Percentiles rank a stretch among this genome's conserved stretches.
Conservation (phyloP, 2,888 invertebrate genomes). For the Cabera pusaria region DNA sequence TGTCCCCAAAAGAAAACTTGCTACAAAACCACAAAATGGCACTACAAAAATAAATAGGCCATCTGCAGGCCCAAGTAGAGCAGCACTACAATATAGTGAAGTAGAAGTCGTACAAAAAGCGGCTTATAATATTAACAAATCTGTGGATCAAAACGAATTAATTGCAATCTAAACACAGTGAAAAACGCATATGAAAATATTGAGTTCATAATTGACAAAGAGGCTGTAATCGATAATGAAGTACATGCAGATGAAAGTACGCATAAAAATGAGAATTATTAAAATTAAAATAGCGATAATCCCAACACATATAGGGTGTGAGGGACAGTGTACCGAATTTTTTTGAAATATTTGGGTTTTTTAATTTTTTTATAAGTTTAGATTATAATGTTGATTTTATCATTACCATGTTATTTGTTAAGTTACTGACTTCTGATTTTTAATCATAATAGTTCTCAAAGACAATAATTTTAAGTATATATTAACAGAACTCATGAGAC, state of each 20-base stretch:
- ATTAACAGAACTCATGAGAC: conserved; percentile 3
- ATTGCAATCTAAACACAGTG: not conserved
- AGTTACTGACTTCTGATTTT: not conserved
- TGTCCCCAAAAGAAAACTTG: too few relatives aligned
- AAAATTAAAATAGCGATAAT: not conserved
- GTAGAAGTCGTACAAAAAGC: conserved; percentile 1
- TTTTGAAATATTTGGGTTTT: not conserved
- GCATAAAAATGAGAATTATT: not conserved
- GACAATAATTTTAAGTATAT: conserved; percentile 1
- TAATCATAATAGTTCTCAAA: not conserved
- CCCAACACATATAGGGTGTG: too few relatives aligned
- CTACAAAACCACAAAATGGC: conserved; percentile 1
- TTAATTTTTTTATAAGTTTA: conserved; percentile 2
- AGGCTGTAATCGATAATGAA: conserved; percentile 6
- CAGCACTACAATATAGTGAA: conserved; percentile 1
- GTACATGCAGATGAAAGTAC: conserved; percentile 3
- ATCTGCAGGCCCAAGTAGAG: not conserved
- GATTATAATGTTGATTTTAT: not conserved
- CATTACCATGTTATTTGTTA: not conserved
- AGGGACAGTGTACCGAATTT: too few relatives aligned
- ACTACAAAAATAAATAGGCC: conserved; percentile 2
- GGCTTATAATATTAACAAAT: conserved; percentile 1
- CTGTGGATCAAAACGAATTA: not conserved
- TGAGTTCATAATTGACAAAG: conserved; percentile 4
- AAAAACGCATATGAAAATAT: not conserved